phyloP scores from a whole-genome alignment of 2,113 vertebrate species.

The Amblyopsis rosae region DNA sequence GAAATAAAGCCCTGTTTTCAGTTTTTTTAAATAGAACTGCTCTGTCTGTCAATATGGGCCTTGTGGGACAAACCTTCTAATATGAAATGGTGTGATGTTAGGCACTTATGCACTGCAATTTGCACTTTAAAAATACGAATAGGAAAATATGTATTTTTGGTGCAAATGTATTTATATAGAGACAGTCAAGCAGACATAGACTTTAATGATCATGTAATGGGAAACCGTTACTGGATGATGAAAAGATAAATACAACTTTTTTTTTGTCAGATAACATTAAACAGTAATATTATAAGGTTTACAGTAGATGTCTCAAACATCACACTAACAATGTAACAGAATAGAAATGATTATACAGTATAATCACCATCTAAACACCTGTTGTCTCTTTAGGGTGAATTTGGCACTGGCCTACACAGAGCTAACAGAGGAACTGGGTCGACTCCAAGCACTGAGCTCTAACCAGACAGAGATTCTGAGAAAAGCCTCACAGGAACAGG shows the following conservation, averaged over 20 bases:
- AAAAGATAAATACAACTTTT: not conserved
- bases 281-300: conserved; percentile 7
- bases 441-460: conserved; percentile 84
- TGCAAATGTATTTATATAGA: too few species aligned
- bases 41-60: conserved; percentile 24
- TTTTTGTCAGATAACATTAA: not conserved
- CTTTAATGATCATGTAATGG: too few species aligned
- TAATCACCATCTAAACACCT: conserved; percentile 2
- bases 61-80: conserved; percentile 42
- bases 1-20: conserved; percentile 14
- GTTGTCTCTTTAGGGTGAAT: conserved; percentile 82
- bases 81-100: conserved; percentile 46
- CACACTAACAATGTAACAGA: not conserved
- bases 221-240: not conserved
- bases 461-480: conserved; percentile 93
- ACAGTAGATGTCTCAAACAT: not conserved
- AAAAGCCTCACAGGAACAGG: conserved; percentile 88
- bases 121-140: conserved; percentile 47
- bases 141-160: too few species aligned
- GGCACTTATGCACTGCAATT: conserved; percentile 31
- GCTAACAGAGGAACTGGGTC: conserved; percentile 91
- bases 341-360: too few species aligned
- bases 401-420: conserved; percentile 96
- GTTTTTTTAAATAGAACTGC: not conserved
- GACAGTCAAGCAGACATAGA: too few species aligned